phyloP scores from a whole-genome alignment of 2,797 vertebrate species.

The Lepus oiostolus region DNA sequence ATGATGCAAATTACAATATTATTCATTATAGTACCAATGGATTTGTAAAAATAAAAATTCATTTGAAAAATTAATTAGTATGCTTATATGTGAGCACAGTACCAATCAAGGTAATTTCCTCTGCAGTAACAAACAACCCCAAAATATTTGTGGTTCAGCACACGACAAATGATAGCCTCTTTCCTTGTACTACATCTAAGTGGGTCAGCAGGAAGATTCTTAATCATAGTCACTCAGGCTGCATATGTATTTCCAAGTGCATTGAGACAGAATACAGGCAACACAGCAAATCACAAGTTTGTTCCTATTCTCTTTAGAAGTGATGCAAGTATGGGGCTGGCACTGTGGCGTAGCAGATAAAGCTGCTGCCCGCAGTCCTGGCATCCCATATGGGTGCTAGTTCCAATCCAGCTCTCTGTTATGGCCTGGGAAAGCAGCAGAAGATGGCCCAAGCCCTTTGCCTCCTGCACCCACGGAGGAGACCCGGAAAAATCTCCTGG shows the following conservation, averaged over 20 bases:
- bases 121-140: not conserved
- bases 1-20: not conserved
- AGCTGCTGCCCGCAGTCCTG: too few relatives aligned
- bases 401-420: too few relatives aligned
- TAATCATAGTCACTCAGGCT: not conserved
- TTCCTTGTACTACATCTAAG: not conserved
- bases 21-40: not conserved
- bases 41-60: slow-evolving; percentile 12
- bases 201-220: not conserved
- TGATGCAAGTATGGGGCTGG: not conserved
- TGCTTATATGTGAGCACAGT: not conserved
- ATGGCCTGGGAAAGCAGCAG: too few relatives aligned
- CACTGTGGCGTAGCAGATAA: too few relatives aligned
- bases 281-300: not conserved
- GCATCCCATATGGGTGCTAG: too few relatives aligned
- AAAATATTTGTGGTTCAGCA: not conserved
- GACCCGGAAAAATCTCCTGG: too few relatives aligned
- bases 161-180: not conserved
- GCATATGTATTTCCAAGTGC: not conserved
- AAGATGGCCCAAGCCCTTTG: too few relatives aligned
- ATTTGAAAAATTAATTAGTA: slow-evolving; percentile 7
- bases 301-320: slow-evolving; percentile 14
- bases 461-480: too few relatives aligned
- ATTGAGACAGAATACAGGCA: not conserved
- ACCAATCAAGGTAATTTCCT: not conserved